These are phyloP conservation scores for Julus scanicus DNA, from an alignment of 2,888 invertebrate species.

Conservation along the genomic window DNA sequence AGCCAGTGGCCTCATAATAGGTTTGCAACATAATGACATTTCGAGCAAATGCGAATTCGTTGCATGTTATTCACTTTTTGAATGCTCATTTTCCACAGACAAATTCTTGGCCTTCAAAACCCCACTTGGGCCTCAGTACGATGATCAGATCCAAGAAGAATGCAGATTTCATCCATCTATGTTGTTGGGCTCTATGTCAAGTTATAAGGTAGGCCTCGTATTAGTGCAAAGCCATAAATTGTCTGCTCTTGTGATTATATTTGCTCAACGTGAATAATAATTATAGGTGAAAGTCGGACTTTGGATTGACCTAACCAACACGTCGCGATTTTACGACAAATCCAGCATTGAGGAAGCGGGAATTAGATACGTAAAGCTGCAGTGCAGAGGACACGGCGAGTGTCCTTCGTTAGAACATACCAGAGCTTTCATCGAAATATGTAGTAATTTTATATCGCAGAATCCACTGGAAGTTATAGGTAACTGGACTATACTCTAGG, in stretches of 20 bases:
- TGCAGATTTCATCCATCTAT: conserved; percentile 88
- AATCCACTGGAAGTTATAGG: conserved; percentile 83
- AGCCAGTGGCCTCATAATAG: conserved; percentile 74
- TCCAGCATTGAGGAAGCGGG: conserved; percentile 79
- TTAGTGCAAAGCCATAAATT: no score
- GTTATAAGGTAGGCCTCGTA: conserved; percentile 70
- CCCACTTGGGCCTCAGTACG: conserved; percentile 84
- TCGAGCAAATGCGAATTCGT: not conserved
- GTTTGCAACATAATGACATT: conserved; percentile 54
- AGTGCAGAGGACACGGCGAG: conserved; percentile 92
- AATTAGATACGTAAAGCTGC: conserved; percentile 87
- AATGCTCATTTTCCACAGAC: conserved; percentile 67
- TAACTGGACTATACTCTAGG: conserved; percentile 59
- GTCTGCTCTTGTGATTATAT: conserved; percentile 56
- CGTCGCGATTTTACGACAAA: conserved; percentile 89
- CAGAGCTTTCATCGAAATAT: conserved; percentile 81
- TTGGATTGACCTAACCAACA: conserved; percentile 97
- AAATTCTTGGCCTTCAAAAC: conserved; percentile 96
- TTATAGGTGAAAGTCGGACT: conserved; percentile 84
- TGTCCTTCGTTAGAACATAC: conserved; percentile 89
- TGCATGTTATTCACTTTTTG: not conserved
- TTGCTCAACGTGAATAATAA: no score
- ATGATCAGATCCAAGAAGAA: conserved; percentile 84
- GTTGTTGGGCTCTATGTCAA: conserved; percentile 83
- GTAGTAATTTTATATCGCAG: conserved; percentile 80